Percentiles rank a stretch among this genome's conserved stretches.
Evolutionary conservation across 2,113 vertebrate species (phyloP).

Genomic region (Canis aureus): DNA sequence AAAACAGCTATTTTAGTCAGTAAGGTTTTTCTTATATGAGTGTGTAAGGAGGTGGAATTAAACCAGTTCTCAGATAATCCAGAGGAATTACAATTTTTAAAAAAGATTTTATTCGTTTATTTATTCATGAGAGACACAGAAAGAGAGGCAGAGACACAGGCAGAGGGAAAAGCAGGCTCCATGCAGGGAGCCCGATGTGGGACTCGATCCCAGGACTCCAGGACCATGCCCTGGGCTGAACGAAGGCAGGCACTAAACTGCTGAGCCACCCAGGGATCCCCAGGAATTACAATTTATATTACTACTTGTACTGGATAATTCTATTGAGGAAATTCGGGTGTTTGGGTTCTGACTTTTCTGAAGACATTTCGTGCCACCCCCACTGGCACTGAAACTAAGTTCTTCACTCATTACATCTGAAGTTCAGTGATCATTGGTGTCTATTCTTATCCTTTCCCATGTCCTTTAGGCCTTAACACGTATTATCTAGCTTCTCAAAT

Average conservation of each 20-base stretch:
- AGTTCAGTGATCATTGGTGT: background rate
- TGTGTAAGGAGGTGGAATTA: background rate
- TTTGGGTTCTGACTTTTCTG: background rate
- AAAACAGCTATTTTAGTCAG: background rate
- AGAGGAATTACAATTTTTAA: background rate
- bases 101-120: no score
- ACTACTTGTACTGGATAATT: background rate
- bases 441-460: background rate
- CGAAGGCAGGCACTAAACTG: no score
- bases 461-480: background rate
- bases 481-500: background rate
- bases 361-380: background rate
- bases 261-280: no score
- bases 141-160: no score
- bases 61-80: background rate
- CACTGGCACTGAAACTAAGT: background rate
- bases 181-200: no score
- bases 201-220: no score
- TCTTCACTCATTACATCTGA: background rate
- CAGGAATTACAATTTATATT: background rate
- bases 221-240: no score
- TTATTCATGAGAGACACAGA: no score
- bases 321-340: slow-evolving; percentile 3
- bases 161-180: no score
- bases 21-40: background rate